phyloP scores from a whole-genome alignment of 2,888 invertebrate genomes.

The Hirtodrosophila histrioides region DNA sequence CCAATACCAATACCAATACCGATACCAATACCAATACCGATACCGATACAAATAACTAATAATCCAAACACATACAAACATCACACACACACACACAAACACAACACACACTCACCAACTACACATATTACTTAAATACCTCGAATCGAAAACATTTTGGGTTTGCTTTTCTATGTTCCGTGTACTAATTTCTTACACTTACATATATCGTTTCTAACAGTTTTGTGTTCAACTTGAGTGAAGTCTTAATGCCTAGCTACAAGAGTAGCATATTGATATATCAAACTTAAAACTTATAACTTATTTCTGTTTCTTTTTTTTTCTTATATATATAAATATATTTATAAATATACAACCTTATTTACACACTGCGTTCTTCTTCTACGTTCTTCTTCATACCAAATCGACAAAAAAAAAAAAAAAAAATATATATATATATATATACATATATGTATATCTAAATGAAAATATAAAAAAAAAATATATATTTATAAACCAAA shows the following conservation, averaged over 20 bases:
- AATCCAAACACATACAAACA: constrained; percentile 24
- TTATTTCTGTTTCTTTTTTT: constrained; percentile 57
- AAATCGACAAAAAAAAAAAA: constrained; percentile 60
- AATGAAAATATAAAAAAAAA: constrained; percentile 40
- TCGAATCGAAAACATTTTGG: constrained; percentile 28
- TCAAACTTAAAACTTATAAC: constrained; percentile 59
- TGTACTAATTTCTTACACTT: constrained; percentile 36
- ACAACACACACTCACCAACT: constrained; percentile 7
- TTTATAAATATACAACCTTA: constrained; percentile 63
- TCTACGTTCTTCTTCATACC: constrained; percentile 76
- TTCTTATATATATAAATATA: constrained; percentile 50
- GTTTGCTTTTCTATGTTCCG: constrained; percentile 48
- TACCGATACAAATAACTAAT: constrained; percentile 22
- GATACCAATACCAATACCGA: constrained; percentile 26
- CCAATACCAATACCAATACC: constrained; percentile 23
- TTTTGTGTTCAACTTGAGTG: constrained; percentile 28
- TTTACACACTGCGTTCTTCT: constrained; percentile 77
- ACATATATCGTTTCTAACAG: constrained; percentile 35
- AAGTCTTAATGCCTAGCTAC: constrained; percentile 16
- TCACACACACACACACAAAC: constrained; percentile 13
- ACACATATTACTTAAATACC: constrained; percentile 36
- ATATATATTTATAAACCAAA: constrained; percentile 45
- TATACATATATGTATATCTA: constrained; percentile 21
- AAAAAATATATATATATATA: constrained; percentile 35
- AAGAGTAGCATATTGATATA: constrained; percentile 40